Evolutionary conservation across 2,888 invertebrate species (phyloP), one percentile per base, ranked within the genome.

Genomic region (Lysandra bellargus): DNA sequence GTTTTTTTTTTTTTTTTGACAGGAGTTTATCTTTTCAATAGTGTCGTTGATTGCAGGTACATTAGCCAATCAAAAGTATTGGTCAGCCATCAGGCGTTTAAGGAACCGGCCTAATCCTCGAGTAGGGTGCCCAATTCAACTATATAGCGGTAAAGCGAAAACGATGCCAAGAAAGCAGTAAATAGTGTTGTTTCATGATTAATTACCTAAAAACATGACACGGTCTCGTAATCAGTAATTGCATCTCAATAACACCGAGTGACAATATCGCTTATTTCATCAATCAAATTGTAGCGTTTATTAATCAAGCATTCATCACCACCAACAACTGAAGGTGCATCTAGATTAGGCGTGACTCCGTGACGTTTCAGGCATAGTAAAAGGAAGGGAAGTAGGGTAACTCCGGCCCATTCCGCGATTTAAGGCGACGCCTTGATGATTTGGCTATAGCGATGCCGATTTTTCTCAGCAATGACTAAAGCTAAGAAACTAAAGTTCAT

Each of bases 251-350:
- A 23, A 23, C 61, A 61, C 6, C 2, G 61, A 61, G 4, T 5
- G 61, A 61, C 61, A 23, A 61, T 61, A 23, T 61, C 61, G 61
- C 23, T 61, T 61, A 23, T 61, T 61, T 61, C 61, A 61, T 61
- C 61, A 57, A 17, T 57, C 1, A 57, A 57, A 57, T 17, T 57
- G 23, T n/a, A 61, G 23, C 61, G 23, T 23, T 23, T 7, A 61
- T 61, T 57, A 17, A 57, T 57, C 61, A 23, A n/a, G 17, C 61
- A 7, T 61, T 61, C 61, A 61, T 23, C 61, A 61, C 23, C 2
- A 61, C n/a, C 61, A 61, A 17, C 57, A 1, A 1, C 57, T 57
- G 57, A 57, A 57, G 57, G 57, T 57, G 17, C 57, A 17, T 17
- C 17, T 57, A 4, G 57, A 57, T 57, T 17, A 17, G 57, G 57